Base-by-base conservation (phyloP, 2,113 vertebrate species). In the Notechis scutatus region DNA sequence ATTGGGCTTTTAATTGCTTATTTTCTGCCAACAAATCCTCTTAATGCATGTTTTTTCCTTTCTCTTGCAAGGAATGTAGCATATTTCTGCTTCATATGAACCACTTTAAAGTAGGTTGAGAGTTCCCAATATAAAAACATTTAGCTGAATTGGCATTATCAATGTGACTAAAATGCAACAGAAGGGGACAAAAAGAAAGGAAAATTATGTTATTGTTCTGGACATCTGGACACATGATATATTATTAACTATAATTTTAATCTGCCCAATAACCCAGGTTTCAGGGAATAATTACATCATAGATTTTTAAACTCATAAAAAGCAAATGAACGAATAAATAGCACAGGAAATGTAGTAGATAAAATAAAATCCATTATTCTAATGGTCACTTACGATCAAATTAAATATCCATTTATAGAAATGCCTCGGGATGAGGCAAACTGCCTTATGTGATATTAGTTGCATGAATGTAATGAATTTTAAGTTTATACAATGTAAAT, bases 1-100 rank as follows among this genome's bases (percentile, higher is more conserved):
- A 91, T 96, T 97, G 92, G 94, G 93, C 96, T 97, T 97, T 98
- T 98, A 98, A 97, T 97, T 98, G 98, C 97, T 45, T 89, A 96
- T 95, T 94, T 92, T 94, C 96, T 97, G 94, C 96, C 97, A 96
- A 95, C 94, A 97, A 91, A 94, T 95, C 96, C 95, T 96, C 96
- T 89, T 52, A 87, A 2, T n/a, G 86, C 42, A 47, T 45, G 23
- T n/a, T 29, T n/a, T 10, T 1, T 5, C 89, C 91, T 96, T 94
- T 95, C 94, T 81, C 94, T 96, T 94, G 54, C 64, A 94, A 93
- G 93, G 92, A 97, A 97, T 94, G 94, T 94, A 95, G 95, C 94
- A 96, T 95, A 96, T 96, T 92, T 95, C 95, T 94, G 57, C 59
- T 90, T 90, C 90, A 91, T 15, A 34, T 85, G 50, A 3, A 92